Base-by-base conservation (phyloP, 1,140 invertebrate species). In the Leptinotarsa undecemlineata region DNA sequence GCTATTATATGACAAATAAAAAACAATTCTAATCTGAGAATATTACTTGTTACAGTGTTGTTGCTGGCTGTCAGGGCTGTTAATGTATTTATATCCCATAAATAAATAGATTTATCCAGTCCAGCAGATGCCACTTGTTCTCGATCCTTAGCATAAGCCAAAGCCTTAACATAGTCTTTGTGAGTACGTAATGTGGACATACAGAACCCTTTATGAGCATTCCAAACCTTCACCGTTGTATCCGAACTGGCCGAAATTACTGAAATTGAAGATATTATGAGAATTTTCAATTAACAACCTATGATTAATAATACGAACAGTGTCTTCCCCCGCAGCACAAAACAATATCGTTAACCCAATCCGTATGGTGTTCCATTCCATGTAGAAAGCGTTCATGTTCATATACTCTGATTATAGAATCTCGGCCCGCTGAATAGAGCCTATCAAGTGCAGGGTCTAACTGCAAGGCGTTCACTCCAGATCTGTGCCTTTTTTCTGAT, bases 191-290 rank as follows among this genome's bases (percentile, higher is more conserved):
- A 86, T 3, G 97, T 98, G 0, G 96, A 98, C 95, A 98, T 97
- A 84, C 97, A 98, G 84, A 98, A 98, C n/a, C 97, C 98, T 90
- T 99, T 99, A 77, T 98, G 96, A 17, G 97, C 96, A 88, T 99
- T 99, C 98, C 98, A 99, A 69, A 99, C 96, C 89, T 99, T 99
- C 0, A 99, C 97, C 51, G 98, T 99, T 60, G 98, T 99, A 86
- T 99, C 98, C 78, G 96, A 98, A 82, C 97, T 99, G 3, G 98
- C 98, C 72, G 98, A 99, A 84, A 99, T 99, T 79, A 99, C 95
- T 97, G 85, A 71, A 90, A 88, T 85, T 48, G n/a, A 70, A 64
- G 4, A 33, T 23, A 64, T 21, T 26, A 61, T 6, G 17, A 20
- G 3, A 20, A 20, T 61, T n/a, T 61, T 61, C 20, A 13, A 26